Evolutionary conservation across 2,113 vertebrate genomes (phyloP).

Genomic region (Eleginops maclovinus): DNA sequence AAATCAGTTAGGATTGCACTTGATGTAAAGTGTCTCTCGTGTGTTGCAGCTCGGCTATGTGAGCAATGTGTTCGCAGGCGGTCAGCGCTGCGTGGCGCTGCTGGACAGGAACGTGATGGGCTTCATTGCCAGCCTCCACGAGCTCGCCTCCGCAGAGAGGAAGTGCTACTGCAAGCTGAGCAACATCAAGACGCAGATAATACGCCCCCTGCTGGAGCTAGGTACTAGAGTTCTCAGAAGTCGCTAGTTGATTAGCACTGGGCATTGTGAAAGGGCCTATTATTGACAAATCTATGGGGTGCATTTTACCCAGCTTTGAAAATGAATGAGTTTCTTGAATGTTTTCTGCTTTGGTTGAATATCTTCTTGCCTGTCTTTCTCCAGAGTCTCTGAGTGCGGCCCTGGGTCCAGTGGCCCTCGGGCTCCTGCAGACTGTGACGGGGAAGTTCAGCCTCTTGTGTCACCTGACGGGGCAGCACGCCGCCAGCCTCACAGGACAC

Average conservation of each 20-base stretch:
- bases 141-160: constrained; percentile 93
- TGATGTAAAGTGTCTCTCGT: not conserved
- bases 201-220: constrained; percentile 92
- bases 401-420: constrained; percentile 78
- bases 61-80: constrained; percentile 91
- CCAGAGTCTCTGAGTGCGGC: constrained; percentile 89
- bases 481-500: constrained; percentile 90
- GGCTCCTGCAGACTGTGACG: constrained; percentile 89
- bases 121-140: constrained; percentile 94
- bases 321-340: no score
- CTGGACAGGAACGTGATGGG: constrained; percentile 94
- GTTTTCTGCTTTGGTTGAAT: no score
- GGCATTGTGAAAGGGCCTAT: no score
- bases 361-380: not conserved
- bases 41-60: constrained; percentile 90
- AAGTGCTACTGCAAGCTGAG: constrained; percentile 92
- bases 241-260: no score
- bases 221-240: no score
- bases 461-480: constrained; percentile 95
- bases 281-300: no score
- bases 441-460: constrained; percentile 90
- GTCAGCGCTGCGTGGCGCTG: constrained; percentile 86
- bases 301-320: no score
- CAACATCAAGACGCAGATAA: constrained; percentile 89
- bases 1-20: no score